Conservation (phyloP, 2,113 vertebrate genomes). For the Phalacrocorax brasilianus region DNA sequence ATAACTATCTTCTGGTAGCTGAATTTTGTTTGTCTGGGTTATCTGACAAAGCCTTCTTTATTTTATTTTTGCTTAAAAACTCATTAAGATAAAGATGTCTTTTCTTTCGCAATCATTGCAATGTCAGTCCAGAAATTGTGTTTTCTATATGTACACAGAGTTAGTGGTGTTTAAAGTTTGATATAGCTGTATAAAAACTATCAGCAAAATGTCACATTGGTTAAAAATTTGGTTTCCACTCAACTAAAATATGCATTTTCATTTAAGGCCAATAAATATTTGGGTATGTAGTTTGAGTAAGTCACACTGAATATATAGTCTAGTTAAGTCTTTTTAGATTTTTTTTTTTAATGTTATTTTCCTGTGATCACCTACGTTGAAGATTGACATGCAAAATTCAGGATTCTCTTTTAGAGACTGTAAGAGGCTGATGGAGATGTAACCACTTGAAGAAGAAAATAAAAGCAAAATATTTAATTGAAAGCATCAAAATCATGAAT, state of each 20-base stretch:
- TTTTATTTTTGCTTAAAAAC: neutral
- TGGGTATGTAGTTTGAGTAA: neutral
- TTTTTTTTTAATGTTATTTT: neutral
- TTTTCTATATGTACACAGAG: neutral
- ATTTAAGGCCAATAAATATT: neutral
- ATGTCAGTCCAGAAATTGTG: neutral
- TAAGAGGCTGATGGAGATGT: neutral
- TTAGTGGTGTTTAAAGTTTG: neutral
- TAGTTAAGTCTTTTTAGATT: neutral
- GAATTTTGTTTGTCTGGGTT: neutral
- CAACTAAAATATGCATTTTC: neutral
- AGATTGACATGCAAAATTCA: neutral
- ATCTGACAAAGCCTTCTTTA: neutral
- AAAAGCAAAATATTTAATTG: neutral
- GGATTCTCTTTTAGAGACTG: neutral
- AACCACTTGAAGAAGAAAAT: neutral
- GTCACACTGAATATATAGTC: neutral
- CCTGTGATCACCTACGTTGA: neutral
- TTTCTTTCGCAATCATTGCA: neutral
- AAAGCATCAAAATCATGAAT: neutral
- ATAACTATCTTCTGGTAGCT: neutral
- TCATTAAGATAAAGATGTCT: neutral
- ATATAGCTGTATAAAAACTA: neutral
- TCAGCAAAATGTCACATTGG: neutral
- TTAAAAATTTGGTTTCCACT: neutral